Percentiles rank a stretch among this genome's conserved stretches.
Conservation (phyloP, 2,888 invertebrate species). For the Oscheius sp. region DNA sequence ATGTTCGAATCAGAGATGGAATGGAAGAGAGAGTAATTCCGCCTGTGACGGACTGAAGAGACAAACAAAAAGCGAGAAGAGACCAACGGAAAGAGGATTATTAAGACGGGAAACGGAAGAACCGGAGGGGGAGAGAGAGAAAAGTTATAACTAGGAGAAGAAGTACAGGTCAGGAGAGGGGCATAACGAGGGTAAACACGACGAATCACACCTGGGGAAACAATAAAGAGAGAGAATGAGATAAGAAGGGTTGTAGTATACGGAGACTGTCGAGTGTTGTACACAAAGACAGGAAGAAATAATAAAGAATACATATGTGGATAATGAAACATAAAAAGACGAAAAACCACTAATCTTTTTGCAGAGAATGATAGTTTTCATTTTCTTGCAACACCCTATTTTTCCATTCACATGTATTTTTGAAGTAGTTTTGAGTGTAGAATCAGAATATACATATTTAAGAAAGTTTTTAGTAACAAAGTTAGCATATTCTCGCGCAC, state of each 20-base stretch:
- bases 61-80: conserved; percentile 30
- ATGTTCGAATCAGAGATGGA: neutral
- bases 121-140: conserved; percentile 2
- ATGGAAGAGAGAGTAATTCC: neutral
- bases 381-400: no score
- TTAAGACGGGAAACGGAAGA: conserved; percentile 17
- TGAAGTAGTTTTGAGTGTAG: no score
- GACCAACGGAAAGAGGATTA: conserved; percentile 27
- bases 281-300: neutral
- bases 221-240: neutral
- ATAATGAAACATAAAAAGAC: no score
- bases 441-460: no score
- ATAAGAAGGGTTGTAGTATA: neutral
- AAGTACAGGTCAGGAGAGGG: conserved; percentile 2
- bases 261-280: no score
- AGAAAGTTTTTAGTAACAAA: no score
- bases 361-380: no score
- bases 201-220: conserved; percentile 3
- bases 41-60: conserved; percentile 7
- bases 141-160: no score
- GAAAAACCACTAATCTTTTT: no score
- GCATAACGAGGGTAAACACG: no score
- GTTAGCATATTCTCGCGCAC: no score
- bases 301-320: neutral
- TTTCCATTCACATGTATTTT: no score